Evolutionary conservation across 2,113 vertebrate species (phyloP), one percentile per base, ranked within the genome.

Genomic region (Aspiorhynchus laticeps): DNA sequence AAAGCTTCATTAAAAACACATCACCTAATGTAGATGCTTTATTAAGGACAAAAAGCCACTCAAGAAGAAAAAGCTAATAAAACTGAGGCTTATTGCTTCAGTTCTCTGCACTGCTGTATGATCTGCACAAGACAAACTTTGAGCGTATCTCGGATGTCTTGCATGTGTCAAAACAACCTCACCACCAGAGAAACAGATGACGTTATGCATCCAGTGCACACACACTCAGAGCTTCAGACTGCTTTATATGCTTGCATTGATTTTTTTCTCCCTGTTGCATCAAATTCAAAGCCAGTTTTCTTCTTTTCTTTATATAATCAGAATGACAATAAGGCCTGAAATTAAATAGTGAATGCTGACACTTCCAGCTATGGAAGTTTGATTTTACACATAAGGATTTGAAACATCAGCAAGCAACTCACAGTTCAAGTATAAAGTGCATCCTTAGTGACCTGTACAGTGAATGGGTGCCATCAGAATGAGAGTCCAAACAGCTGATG

Each of bases 1-100:
- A 74, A 74, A 75, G n/a, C 73, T 26, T 17, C 73, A 48, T 76
- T 48, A 76, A 76, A 76, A 76, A 76, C 38, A 26, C 41, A 48
- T 76, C 41, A 76, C 43, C 41, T 26, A 17, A 17, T 46, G 73
- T 15, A 46, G 7, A 76, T 75, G 41, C 73, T 75, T 73, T 73
- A 10, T 73, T 46, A 8, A 28, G n/a, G 41, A 75, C 36, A 74
- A 41, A 61, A 74, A 73, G 8, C 33, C 69, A 73, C 36, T 26
- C 19, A 46, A 74, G 24, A 74, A 43, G 71, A 43, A 41, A 74
- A 74, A 46, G 41, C 38, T 75, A 7, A 75, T 75, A 75, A 7
- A 21, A 19, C 24, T 11, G 24, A 73, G 10, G 36, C 38, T 24
- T 74, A 7, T 41, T 74, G 71, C 36, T 74, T 74, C 69, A 12